Percentiles rank a stretch among this genome's conserved stretches.
Conservation (phyloP, 2,113 vertebrate genomes). For the Zosterops pallidus region DNA sequence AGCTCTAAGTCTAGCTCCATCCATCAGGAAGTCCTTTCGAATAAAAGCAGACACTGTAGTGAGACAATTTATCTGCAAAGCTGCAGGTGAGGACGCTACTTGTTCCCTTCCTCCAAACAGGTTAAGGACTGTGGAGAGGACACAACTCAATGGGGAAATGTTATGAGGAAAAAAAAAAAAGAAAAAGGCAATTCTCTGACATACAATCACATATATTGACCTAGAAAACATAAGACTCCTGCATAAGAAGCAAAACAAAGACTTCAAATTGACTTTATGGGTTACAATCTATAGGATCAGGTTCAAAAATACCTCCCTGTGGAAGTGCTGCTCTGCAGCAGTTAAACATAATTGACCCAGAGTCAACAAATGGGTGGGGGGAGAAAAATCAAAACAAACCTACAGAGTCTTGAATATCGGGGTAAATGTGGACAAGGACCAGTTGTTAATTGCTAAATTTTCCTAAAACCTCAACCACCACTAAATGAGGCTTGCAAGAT, state of each 20-base stretch:
- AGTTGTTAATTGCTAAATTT: not conserved
- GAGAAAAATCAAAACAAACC: not conserved
- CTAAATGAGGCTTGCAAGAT: not conserved
- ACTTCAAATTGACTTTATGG: not conserved
- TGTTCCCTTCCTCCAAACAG: not conserved
- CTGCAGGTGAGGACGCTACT: not conserved
- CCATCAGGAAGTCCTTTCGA: not conserved
- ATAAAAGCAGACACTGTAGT: fast-evolving
- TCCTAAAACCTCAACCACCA: not conserved
- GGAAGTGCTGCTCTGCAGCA: not conserved
- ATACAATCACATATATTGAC: not conserved
- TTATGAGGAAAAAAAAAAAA: not conserved
- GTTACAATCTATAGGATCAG: not conserved
- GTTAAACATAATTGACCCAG: not conserved
- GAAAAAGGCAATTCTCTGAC: not conserved
- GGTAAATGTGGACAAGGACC: not conserved
- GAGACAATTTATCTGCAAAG: not conserved
- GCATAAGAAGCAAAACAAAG: not conserved
- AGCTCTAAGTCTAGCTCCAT: not conserved
- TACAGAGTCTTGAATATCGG: not conserved
- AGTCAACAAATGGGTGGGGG: fast-evolving
- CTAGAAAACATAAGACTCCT: not conserved
- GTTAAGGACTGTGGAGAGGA: not conserved
- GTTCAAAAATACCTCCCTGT: not conserved
- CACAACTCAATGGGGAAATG: not conserved